Base-by-base conservation (phyloP, 2,888 invertebrate species). In the Alloscopus bannaensis region DNA sequence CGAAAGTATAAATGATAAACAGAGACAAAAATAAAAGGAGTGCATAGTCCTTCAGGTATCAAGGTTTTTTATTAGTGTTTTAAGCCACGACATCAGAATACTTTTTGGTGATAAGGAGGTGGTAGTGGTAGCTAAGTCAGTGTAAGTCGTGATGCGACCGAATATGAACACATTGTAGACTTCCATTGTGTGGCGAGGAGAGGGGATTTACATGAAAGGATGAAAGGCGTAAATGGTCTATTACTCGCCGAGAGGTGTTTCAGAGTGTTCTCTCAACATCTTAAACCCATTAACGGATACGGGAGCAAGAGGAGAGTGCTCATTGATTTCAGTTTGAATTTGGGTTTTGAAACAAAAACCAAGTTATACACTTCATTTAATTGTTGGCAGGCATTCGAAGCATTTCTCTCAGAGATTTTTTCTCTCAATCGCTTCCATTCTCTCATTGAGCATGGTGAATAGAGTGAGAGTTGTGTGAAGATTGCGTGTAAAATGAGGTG, bases 1-100 rank as follows among this genome's bases (percentile, higher is more conserved):
- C 42, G 26, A 64, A 42, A 64, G 42, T 42, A 28, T n/a, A n/a
- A n/a, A n/a, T 68, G 72, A 72, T 72, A 64, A 72, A 29, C 64
- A 45, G 42, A 64, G 72, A 55, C 62, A 64, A 72, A 52, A 47
- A 62, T 62, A 72, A 59, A 60, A 72, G 72, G 55, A 28, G 55
- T 55, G 18, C 26, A 26, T 18, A 55, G 11, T n/a, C n/a, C n/a
- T n/a, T n/a, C n/a, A n/a, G n/a, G n/a, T n/a, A n/a, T n/a, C n/a
- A n/a, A n/a, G n/a, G 18, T 16, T 3, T 55, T 24, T 55, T 55
- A 28, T 55, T 55, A 11, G 55, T 55, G 26, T 55, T 55, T 55
- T 55, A n/a, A n/a, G n/a, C 6, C 6, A 47, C n/a, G 6, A 36
- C 6, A 36, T 8, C 13, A 36, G 36, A 13, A 36, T 6, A 36